Conservation (phyloP, 2,113 vertebrate species). For the Fregata magnificens region DNA sequence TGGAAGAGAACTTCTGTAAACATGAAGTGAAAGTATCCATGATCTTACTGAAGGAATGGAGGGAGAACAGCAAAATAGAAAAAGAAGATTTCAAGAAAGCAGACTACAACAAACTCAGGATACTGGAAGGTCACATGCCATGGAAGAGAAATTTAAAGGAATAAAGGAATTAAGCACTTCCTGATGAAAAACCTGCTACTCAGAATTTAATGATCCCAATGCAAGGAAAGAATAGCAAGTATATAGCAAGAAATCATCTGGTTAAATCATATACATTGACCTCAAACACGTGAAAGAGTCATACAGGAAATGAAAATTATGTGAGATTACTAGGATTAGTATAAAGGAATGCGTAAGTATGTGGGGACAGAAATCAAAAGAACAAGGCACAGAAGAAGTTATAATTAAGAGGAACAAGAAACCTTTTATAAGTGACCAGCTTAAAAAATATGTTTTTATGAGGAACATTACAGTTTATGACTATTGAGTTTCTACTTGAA, state of each 20-base stretch:
- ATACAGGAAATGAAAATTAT: conserved; percentile 48
- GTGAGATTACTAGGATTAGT: conserved; percentile 20
- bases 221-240: neutral
- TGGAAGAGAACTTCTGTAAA: neutral
- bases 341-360: conserved; percentile 3
- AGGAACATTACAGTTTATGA: neutral
- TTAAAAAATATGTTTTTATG: neutral
- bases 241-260: conserved; percentile 17
- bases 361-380: neutral
- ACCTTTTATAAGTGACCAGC: neutral
- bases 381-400: neutral
- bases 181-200: neutral
- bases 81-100: neutral
- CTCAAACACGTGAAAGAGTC: neutral
- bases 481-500: neutral
- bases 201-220: neutral
- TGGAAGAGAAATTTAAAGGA: neutral
- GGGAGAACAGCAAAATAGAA: neutral
- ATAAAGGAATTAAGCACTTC: neutral
- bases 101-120: neutral
- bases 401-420: neutral
- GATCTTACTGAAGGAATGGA: neutral
- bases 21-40: neutral
- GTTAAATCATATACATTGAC: conserved; percentile 17
- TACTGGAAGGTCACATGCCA: neutral